Conservation (phyloP, 2,888 invertebrate species). For the Chironomus riparius region DNA sequence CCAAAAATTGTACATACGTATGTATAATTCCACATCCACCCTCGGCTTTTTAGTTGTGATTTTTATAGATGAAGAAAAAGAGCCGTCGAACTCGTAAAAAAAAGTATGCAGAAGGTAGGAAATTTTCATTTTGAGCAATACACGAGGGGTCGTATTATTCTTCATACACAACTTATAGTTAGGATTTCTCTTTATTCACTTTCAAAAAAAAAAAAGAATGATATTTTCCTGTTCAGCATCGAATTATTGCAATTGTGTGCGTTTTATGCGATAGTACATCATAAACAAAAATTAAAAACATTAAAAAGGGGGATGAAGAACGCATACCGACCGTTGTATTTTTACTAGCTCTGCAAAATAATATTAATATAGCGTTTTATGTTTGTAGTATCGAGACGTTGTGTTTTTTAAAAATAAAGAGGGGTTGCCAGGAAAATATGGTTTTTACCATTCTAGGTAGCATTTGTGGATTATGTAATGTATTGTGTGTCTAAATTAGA, state of each 20-base stretch:
- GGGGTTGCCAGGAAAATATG: not conserved
- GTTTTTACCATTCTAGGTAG: not conserved
- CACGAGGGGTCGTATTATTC: no score
- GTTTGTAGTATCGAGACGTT: no score
- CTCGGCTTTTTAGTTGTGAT: not conserved
- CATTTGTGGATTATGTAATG: no score
- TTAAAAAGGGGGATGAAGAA: not conserved
- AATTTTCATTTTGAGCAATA: no score
- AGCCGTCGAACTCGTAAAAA: no score
- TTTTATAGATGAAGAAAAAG: not conserved
- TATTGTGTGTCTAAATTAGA: no score
- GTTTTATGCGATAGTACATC: not conserved
- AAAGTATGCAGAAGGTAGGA: no score
- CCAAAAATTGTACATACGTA: no score
- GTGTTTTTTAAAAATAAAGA: not conserved
- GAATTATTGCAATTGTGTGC: not conserved
- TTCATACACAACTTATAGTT: no score
- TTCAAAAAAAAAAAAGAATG: no score
- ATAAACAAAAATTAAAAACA: not conserved
- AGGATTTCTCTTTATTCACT: no score
- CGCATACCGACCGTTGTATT: not conserved
- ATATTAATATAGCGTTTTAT: not conserved
- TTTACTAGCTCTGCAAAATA: not conserved
- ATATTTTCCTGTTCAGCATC: not conserved
- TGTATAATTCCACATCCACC: not conserved